Evolutionary conservation across 2,888 invertebrate species (phyloP).

Genomic region (Cyaniris semiargus): DNA sequence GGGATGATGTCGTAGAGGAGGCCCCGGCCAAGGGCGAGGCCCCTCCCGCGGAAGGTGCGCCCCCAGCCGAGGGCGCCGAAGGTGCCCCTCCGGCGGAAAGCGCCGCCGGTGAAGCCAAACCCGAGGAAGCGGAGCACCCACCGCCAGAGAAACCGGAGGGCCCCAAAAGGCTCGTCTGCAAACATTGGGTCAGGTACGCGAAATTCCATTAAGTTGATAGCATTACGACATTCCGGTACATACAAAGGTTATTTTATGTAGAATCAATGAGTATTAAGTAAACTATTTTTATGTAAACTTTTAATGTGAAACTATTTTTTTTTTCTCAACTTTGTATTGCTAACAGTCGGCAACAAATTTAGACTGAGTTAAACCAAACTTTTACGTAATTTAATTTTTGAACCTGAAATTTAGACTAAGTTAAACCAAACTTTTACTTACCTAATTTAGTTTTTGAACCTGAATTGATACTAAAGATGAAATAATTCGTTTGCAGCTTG

Average conservation of each 20-base stretch:
- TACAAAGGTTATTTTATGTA: too few relatives aligned
- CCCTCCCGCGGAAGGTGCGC: conserved; percentile 44
- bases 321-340: not conserved
- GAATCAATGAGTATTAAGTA: too few relatives aligned
- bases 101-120: conserved; percentile 58
- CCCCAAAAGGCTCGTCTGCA: conserved; percentile 86
- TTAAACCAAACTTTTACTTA: not conserved
- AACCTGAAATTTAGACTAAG: not conserved
- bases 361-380: not conserved
- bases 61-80: conserved; percentile 45
- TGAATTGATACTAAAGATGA: not conserved
- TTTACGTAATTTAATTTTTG: not conserved
- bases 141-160: conserved; percentile 70
- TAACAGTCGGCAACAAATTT: not conserved
- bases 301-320: too few relatives aligned
- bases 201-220: not conserved
- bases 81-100: conserved; percentile 45
- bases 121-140: conserved; percentile 69
- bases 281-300: too few relatives aligned
- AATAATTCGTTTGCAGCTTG: not conserved
- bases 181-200: conserved; percentile 89
- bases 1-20: conserved; percentile 82
- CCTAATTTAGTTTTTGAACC: not conserved
- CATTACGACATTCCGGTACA: not conserved
- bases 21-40: conserved; percentile 49